These are phyloP conservation scores for Lithobates sylvaticus DNA, from an alignment of 2,797 vertebrate species.

Conservation along the genomic window DNA sequence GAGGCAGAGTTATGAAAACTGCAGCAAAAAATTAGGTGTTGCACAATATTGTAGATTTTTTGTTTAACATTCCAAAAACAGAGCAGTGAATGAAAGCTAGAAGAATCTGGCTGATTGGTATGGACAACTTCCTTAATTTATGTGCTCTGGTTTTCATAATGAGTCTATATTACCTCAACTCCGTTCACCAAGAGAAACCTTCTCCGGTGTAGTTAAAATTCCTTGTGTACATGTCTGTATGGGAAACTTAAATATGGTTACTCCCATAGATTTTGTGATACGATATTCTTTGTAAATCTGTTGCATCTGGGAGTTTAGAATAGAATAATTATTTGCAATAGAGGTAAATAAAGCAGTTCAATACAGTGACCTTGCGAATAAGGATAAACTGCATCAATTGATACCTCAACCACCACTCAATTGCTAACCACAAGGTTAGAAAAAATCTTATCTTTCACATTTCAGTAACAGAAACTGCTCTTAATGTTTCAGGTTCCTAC, in stretches of 20 bases:
- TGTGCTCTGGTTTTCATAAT: too few relatives aligned
- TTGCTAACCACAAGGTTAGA: conserved; percentile 41
- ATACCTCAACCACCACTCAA: conserved; percentile 37
- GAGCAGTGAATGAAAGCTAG: not conserved
- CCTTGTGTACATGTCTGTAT: not conserved
- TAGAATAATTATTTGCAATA: not conserved
- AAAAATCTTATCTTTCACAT: conserved; percentile 37
- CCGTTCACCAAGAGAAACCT: not conserved
- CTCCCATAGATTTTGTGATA: not conserved
- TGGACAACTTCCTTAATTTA: too few relatives aligned
- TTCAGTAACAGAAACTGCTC: conserved; percentile 31
- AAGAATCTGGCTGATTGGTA: not conserved
- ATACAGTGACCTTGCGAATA: conserved; percentile 38
- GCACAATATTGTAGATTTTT: too few relatives aligned
- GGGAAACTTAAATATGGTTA: not conserved
- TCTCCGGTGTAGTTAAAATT: not conserved
- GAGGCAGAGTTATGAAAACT: too few relatives aligned
- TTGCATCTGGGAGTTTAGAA: not conserved
- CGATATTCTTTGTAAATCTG: not conserved
- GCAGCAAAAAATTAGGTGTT: too few relatives aligned
- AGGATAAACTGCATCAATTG: conserved; percentile 43
- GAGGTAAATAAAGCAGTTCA: conserved; percentile 11
- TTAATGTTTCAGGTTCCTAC: conserved; percentile 50
- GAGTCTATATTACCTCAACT: not conserved
- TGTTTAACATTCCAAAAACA: too few relatives aligned